Percentiles rank a stretch among this genome's conserved stretches.
Evolutionary conservation across 2,888 invertebrate genomes (phyloP).

Genomic region (Eutolmus rufibarbis): DNA sequence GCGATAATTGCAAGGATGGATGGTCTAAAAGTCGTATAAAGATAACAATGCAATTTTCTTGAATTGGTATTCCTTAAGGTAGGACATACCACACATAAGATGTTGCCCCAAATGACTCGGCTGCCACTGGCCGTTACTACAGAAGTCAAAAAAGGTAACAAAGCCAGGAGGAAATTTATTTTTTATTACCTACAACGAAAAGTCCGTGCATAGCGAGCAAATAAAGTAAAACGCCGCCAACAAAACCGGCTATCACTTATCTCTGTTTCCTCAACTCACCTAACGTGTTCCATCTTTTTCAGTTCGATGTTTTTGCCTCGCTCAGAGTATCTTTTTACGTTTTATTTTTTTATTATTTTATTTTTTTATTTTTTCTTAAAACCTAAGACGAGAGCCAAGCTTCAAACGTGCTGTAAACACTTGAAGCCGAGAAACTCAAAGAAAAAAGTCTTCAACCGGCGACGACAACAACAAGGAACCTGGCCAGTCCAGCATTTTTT

Average conservation of each 20-base stretch:
- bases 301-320: slow-evolving; percentile 24
- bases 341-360: not conserved
- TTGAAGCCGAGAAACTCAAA: slow-evolving; percentile 4
- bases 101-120: not conserved
- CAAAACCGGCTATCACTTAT: slow-evolving; percentile 40
- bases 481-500: slow-evolving; percentile 9
- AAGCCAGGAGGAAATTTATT: slow-evolving; percentile 34
- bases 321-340: not conserved
- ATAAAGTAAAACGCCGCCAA: not conserved
- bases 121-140: slow-evolving; percentile 38
- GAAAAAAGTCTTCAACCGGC: not conserved
- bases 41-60: not conserved
- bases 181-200: slow-evolving; percentile 28
- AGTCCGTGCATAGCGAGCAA: slow-evolving; percentile 22
- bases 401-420: slow-evolving; percentile 25
- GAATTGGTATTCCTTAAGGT: not conserved
- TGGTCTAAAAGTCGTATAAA: not conserved
- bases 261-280: slow-evolving; percentile 27
- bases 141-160: slow-evolving; percentile 42
- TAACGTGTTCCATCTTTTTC: slow-evolving; percentile 16
- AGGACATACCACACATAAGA: not conserved
- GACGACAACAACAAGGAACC: not conserved
- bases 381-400: not conserved
- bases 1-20: not conserved
- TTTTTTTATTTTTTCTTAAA: slow-evolving; percentile 8